Base-by-base conservation (phyloP, 2,797 vertebrate species). In the Myiothlypis chrysogaster region DNA sequence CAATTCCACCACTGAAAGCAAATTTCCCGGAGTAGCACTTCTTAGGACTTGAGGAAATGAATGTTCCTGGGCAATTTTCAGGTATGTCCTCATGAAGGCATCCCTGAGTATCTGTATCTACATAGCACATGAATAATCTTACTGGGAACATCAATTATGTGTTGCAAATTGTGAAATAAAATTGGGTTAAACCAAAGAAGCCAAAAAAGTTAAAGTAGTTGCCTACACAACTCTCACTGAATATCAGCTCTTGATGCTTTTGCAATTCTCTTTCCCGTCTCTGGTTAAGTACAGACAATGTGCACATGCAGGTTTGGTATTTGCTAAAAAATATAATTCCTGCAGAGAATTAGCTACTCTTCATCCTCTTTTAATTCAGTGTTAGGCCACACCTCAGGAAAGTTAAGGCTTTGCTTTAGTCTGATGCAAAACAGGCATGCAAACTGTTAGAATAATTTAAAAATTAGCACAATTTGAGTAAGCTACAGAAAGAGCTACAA, bases 251-350 rank as follows among this genome's bases (percentile, higher is more conserved):
- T 50, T 59, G 18, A 37, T 46, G 24, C 2, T 84, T 87, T 72
- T 71, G 8, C 16, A 72, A 2, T 44, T 78, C 23, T 49, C 24
- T 25, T 49, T 63, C 12, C 12, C 6, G 4, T 56, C 32, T 87
- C 52, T n/a, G 13, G 3, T 14, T 75, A 9, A 37, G 14, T 21
- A 53, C 12, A 82, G 11, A 24, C 0, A 9, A 17, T 2, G 2
- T 4, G 5, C 25, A 5, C 14, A 19, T 44, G 17, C 32, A 77
- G 10, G 8, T 52, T 12, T 11, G 78, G 15, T 25, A 39, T 89
- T 61, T 82, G 39, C 16, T 76, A 46, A 6, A 57, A 4, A 61
- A 43, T 16, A 4, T 1, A 57, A 16, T 3, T 17, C 23, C 30
- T 87, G n/a, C 19, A 79, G 66, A 50, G 8, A 46, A 39, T 50